These are phyloP conservation scores for Lasioglossum albipes DNA, from an alignment of 1,140 invertebrate species.

Conservation along the genomic window DNA sequence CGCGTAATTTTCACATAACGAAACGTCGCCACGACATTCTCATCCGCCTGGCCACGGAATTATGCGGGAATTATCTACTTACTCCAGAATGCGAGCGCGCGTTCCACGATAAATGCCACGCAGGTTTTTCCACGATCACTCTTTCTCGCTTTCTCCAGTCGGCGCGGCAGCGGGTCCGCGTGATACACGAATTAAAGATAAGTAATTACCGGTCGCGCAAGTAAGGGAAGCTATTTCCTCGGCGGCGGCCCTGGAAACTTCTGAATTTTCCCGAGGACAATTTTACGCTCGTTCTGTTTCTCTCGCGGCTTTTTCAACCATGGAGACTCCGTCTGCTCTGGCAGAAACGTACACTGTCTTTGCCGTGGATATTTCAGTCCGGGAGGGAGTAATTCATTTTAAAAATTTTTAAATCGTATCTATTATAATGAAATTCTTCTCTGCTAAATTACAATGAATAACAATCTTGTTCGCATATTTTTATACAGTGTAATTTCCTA, in stretches of 20 bases:
- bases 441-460: no score
- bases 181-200: slow-evolving; percentile 39
- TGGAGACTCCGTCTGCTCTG: neutral
- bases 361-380: no score
- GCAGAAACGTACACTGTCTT: no score
- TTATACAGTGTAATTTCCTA: no score
- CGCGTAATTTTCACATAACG: slow-evolving; percentile 63
- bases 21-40: slow-evolving; percentile 58
- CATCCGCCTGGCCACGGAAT: slow-evolving; percentile 36
- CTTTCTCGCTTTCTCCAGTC: slow-evolving; percentile 44
- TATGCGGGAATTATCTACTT: slow-evolving; percentile 67
- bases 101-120: slow-evolving; percentile 29
- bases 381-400: no score
- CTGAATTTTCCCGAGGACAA: neutral
- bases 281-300: neutral
- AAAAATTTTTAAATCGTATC: no score
- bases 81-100: slow-evolving; percentile 60
- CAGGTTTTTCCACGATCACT: slow-evolving; percentile 35
- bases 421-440: no score
- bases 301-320: neutral
- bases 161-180: neutral
- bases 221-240: slow-evolving; percentile 1
- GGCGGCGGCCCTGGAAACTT: no score
- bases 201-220: slow-evolving; percentile 6
- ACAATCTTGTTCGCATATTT: no score